Conservation (phyloP, 2,113 vertebrate genomes). For the Pseudorectes ferrugineus region DNA sequence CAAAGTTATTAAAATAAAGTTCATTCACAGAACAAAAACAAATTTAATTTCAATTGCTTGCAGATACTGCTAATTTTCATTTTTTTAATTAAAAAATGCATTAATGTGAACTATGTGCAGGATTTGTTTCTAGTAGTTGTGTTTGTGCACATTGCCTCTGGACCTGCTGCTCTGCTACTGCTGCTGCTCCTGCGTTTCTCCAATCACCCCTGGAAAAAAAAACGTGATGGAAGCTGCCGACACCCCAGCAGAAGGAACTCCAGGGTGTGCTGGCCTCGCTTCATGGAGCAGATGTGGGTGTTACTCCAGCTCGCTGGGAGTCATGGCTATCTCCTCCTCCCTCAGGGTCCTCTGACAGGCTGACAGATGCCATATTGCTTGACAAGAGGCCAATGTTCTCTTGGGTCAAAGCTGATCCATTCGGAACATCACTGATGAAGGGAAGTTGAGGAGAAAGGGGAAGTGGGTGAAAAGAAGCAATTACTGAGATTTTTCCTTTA, state of each 20-base stretch:
- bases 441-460: background rate
- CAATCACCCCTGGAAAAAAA: conserved; percentile 24
- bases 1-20: conserved; percentile 86
- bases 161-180: conserved; percentile 62
- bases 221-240: background rate
- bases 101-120: conserved; percentile 85
- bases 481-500: background rate
- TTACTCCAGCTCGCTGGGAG: conserved; percentile 83
- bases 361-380: conserved; percentile 85
- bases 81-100: conserved; percentile 85
- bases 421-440: conserved; percentile 85
- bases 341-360: conserved; percentile 81
- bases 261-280: background rate
- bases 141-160: conserved; percentile 78
- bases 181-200: conserved; percentile 62
- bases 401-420: conserved; percentile 85
- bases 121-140: conserved; percentile 78
- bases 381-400: conserved; percentile 86
- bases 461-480: background rate
- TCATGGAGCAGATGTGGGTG: conserved; percentile 81
- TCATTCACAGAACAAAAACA: conserved; percentile 90
- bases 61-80: conserved; percentile 90
- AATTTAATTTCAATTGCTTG: conserved; percentile 84
- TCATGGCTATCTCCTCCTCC: conserved; percentile 78
- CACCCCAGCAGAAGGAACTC: conserved; percentile 1